Evolutionary conservation across 2,888 invertebrate species (phyloP), one percentile per base, ranked within the genome.

Genomic region (Cybosia mesomella): DNA sequence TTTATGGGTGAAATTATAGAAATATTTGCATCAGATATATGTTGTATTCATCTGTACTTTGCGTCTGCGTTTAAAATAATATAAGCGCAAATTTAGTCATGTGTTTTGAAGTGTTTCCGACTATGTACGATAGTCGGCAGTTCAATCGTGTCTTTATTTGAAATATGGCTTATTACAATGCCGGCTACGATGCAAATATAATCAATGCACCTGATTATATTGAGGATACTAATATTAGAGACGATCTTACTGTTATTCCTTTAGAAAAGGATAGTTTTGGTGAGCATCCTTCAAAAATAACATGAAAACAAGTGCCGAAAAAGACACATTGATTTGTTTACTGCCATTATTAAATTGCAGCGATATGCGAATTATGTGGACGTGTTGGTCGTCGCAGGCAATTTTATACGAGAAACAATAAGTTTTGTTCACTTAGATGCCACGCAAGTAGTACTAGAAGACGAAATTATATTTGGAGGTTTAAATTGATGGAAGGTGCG

Each of bases 181-280:
- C 85, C 86, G 88, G 86, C 73, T 86, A 83, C 84, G 83, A 85
- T 85, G 77, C 86, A 75, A 89, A 88, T 80, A 72, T 82, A 70
- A 80, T 71, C 77, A 83, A 83, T 74, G 70, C 82, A 74, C 67
- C 79, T 71, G 87, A 87, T 65, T 72, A 82, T 69, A 71, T 83
- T 49, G 89, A 90, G 68, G 93, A 93, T 68, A 85, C 84, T 64
- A 85, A 89, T 81, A 85, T 88, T 73, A 86, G 88, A 39, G 94
- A 94, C 71, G 98, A 98, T 94, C 96, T 98, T 72, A 97, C 97
- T 75, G 97, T 98, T 85, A 97, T 98, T 92, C 98, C 98, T 66
- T 97, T 98, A 86, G 97, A 97, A 91, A 98, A 97, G 92, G 98
- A 98, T 91, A 98, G 97, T 92, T 98, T 98, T 95, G 98, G 98